These are phyloP conservation scores for Malurus splendens DNA, from an alignment of 2,797 vertebrate genomes.

Conservation along the genomic window DNA sequence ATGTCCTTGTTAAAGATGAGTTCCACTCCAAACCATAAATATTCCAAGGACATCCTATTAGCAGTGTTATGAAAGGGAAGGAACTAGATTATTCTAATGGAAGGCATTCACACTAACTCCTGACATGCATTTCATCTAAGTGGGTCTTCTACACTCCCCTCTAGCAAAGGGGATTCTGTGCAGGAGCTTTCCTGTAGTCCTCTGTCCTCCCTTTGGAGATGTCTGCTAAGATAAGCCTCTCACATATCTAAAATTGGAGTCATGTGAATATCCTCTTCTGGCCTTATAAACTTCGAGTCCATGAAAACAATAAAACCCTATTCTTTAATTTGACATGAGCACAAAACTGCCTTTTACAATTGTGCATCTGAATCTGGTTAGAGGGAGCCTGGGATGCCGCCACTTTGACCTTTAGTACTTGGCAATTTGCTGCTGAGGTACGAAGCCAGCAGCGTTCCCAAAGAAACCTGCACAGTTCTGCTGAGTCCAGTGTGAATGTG, in stretches of 20 bases:
- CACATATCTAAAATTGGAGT: slow-evolving; percentile 10
- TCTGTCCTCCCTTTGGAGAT: neutral
- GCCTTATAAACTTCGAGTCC: neutral
- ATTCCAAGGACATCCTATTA: slow-evolving; percentile 34
- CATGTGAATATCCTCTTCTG: slow-evolving; percentile 36
- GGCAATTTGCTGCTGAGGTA: neutral
- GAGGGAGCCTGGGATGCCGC: neutral
- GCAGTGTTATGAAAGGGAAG: neutral
- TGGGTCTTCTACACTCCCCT: neutral
- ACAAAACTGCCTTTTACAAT: slow-evolving; percentile 27
- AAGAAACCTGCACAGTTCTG: neutral
- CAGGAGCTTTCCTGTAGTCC: neutral
- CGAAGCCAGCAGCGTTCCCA: neutral
- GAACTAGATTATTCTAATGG: neutral
- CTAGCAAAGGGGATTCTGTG: neutral
- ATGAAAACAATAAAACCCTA: slow-evolving; percentile 37
- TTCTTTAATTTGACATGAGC: slow-evolving; percentile 29
- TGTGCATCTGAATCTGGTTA: slow-evolving; percentile 32
- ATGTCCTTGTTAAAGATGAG: slow-evolving; percentile 17
- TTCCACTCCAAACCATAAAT: slow-evolving; percentile 38
- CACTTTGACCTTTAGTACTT: neutral
- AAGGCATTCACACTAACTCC: neutral
- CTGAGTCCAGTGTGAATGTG: neutral
- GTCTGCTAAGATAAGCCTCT: neutral
- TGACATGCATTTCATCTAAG: neutral